A percentile compares a stretch with the other conserved stretches of the same genome.
phyloP scores from a whole-genome alignment of 1,140 invertebrate genomes.

The Nixonia krombeini region DNA sequence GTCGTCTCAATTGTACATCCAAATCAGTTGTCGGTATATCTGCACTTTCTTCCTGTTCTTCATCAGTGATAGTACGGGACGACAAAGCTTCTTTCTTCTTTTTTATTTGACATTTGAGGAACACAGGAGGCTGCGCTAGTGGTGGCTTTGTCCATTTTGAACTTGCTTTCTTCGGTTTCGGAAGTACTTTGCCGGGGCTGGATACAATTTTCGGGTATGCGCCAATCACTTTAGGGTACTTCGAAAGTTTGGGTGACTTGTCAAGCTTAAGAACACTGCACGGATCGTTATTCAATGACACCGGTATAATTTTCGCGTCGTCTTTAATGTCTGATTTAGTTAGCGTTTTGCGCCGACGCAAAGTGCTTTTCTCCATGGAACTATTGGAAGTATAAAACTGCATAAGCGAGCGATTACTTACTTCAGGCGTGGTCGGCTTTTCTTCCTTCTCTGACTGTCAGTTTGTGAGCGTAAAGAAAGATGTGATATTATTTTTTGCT shows the following conservation, averaged over 20 bases:
- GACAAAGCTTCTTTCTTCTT: slow-evolving; percentile 9
- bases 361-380: slow-evolving; percentile 41
- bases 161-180: slow-evolving; percentile 44
- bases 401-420: slow-evolving; percentile 69
- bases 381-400: slow-evolving; percentile 49
- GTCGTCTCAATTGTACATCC: slow-evolving; percentile 65
- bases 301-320: background rate
- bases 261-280: no score
- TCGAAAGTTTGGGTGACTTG: slow-evolving; percentile 1
- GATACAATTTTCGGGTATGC: slow-evolving; percentile 54
- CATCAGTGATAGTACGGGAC: background rate
- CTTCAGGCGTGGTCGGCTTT: slow-evolving; percentile 68
- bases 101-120: slow-evolving; percentile 59
- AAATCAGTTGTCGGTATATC: slow-evolving; percentile 59
- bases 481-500: slow-evolving; percentile 25
- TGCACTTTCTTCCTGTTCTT: slow-evolving; percentile 5
- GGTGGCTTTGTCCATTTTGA: slow-evolving; percentile 53
- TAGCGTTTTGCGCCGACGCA: slow-evolving; percentile 64
- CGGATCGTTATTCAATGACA: no score
- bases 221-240: no score
- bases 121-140: slow-evolving; percentile 49
- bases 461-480: slow-evolving; percentile 62
- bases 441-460: slow-evolving; percentile 72
- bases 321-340: slow-evolving; percentile 23
- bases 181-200: slow-evolving; percentile 4